Base-by-base conservation (phyloP, 2,888 invertebrate genomes). In the Saturnia japonica region DNA sequence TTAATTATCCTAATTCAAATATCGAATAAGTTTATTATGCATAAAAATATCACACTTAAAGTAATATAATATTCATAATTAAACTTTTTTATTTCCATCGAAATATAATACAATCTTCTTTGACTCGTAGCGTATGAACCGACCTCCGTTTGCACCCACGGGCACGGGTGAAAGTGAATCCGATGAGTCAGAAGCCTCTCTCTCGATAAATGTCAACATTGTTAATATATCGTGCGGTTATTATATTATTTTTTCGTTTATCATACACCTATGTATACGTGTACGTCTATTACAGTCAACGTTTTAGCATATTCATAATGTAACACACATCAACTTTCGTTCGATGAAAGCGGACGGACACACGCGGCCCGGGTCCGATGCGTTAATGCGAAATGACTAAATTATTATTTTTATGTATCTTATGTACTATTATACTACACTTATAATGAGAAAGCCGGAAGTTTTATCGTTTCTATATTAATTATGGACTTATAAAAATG, bases 131-230 rank as follows among this genome's bases (percentile, higher is more conserved):
- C 70, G 47, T 70, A 16, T 51, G 66, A 64, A 70, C 70, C 14
- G 42, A 45, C 16, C 60, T 68, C 22, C 11, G 68, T 28, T 34
- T 34, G 67, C 57, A 54, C 54, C 57, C 45, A 67, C 60, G 60
- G 40, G n/a, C 43, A 78, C 80, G 81, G 82, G 91, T 87, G 93
- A 93, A 93, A 93, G 93, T 91, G 85, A 90, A 86, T 80, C 79
- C 77, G 83, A 81, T 90, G 90, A 91, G 80, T 91, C 90, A 91
- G 74, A 73, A 74, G 76, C 80, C 84, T 82, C 86, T 88, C 85
- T 88, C 87, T 85, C 82, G 77, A 87, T 85, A 85, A 84, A 80
- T 84, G 81, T 80, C 80, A 80, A 81, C 78, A 81, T 77, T 75
- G 79, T 77, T 76, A 77, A 80, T 78, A 80, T 79, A 80, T 79